A percentile compares a stretch with the other conserved stretches of the same genome.
Conservation (phyloP, 2,113 vertebrate genomes). For the Anoplopoma fimbria region DNA sequence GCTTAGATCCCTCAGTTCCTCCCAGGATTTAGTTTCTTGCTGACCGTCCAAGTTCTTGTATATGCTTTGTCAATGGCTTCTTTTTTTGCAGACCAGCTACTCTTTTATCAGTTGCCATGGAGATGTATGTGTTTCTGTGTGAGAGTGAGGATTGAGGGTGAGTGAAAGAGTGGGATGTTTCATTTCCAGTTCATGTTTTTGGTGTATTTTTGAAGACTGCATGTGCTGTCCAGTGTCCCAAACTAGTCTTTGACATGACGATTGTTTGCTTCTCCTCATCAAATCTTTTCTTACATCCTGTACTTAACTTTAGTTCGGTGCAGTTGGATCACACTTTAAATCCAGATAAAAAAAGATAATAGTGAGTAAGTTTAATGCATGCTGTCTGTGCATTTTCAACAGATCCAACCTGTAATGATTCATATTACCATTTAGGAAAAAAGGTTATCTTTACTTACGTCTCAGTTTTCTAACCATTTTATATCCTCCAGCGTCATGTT, state of each 20-base stretch:
- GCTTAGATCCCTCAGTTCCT: not conserved
- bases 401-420: slow-evolving; percentile 13
- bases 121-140: slow-evolving; percentile 61
- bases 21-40: slow-evolving; percentile 11
- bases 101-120: slow-evolving; percentile 84
- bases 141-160: slow-evolving; percentile 51
- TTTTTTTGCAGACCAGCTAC: slow-evolving; percentile 59
- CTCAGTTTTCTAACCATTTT: not conserved
- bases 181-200: slow-evolving; percentile 66
- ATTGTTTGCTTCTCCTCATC: slow-evolving; percentile 12
- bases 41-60: slow-evolving; percentile 43
- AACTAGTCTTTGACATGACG: not conserved
- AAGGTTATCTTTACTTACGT: not conserved
- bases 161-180: slow-evolving; percentile 62
- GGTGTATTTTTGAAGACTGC: slow-evolving; percentile 24
- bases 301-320: not conserved
- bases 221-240: slow-evolving; percentile 20
- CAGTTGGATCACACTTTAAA: slow-evolving; percentile 16
- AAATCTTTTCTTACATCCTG: not conserved
- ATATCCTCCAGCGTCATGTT: not conserved
- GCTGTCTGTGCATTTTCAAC: slow-evolving; percentile 11
- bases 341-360: not conserved
- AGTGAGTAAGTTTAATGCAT: not conserved
- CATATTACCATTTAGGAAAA: slow-evolving; percentile 10
- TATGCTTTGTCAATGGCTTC: slow-evolving; percentile 56